Base-by-base conservation (phyloP, 2,797 vertebrate species). In the Ceyx erithaca region DNA sequence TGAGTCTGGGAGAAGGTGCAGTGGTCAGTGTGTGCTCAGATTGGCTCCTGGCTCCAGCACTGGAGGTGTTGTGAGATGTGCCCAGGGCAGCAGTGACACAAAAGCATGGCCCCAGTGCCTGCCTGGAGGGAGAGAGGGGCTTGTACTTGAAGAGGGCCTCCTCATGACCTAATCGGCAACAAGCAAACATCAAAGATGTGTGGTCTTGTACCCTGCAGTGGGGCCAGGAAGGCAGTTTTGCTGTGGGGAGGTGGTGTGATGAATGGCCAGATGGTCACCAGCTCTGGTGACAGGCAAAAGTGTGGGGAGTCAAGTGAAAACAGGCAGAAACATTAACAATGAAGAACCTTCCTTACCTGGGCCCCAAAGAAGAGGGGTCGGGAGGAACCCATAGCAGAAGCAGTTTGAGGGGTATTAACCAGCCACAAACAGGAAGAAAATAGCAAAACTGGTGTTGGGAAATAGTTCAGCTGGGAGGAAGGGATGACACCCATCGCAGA, bases 131-230 rank as follows among this genome's bases (percentile, higher is more conserved):
- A 46, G 26, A 25, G 28, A 30, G 20, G 15, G 40, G 21, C 25
- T 59, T 19, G 41, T 54, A 43, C 57, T 76, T 41, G 31, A 43
- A 14, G 26, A 30, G 12, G 35, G 25, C 51, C 41, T 92, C 46
- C 63, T 72, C 8, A 1, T 17, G 35, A 55, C n/a, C 16, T 23
- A 0, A 0, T 1, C 41, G 20, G 19, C 48, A 40, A n/a, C 7
- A 30, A 33, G 33, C 43, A 41, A 52, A 63, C 18, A 4, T 11
- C 49, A 54, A 54, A 52, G 33, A 11, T 7, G 1, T 22, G 43
- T 51, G 66, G 55, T 33, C 58, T 62, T 17, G 30, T 55, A 33
- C 33, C 10, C 8, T 0, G 0, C 37, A 23, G 51, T 7, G 63
- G 58, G 46, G 31, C 58, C 1, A 1, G 20, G 58, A 46, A 52